These are phyloP conservation scores for Cryptus viduatorius DNA, from an alignment of 2,888 invertebrate species.

Conservation along the genomic window DNA sequence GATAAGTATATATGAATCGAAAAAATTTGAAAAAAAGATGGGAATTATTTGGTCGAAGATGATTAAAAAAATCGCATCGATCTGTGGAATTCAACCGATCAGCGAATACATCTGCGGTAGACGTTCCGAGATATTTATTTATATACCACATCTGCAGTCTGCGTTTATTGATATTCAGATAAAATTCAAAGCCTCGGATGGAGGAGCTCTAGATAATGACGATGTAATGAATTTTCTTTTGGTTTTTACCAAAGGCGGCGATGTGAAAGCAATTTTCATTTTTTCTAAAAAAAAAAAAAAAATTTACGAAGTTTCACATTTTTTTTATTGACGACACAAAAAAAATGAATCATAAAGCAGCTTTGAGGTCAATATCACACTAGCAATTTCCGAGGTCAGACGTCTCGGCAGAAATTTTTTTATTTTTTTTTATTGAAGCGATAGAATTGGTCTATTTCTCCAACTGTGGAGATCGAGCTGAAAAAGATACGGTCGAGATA, in stretches of 20 bases:
- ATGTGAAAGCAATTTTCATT: neutral
- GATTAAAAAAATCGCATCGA: too few relatives aligned
- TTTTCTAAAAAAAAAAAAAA: neutral
- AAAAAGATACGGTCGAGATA: slow-evolving; percentile 16
- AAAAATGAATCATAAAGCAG: neutral
- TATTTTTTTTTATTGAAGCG: slow-evolving; percentile 24
- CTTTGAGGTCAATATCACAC: neutral
- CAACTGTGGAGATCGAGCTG: slow-evolving; percentile 20
- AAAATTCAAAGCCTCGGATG: neutral
- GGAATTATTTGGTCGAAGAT: too few relatives aligned
- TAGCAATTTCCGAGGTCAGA: neutral
- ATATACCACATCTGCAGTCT: neutral
- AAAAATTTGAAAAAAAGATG: too few relatives aligned
- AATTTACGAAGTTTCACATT: neutral
- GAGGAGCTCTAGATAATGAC: neutral
- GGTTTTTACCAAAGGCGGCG: neutral
- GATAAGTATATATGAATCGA: too few relatives aligned
- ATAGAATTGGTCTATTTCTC: slow-evolving; percentile 7
- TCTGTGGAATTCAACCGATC: neutral
- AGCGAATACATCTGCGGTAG: neutral
- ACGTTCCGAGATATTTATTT: neutral
- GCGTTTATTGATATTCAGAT: slow-evolving; percentile 7
- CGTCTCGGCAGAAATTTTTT: neutral
- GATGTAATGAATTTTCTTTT: slow-evolving; percentile 1
- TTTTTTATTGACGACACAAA: neutral